Evolutionary conservation across 2,888 invertebrate genomes (phyloP).

Genomic region (Agrotis puta): DNA sequence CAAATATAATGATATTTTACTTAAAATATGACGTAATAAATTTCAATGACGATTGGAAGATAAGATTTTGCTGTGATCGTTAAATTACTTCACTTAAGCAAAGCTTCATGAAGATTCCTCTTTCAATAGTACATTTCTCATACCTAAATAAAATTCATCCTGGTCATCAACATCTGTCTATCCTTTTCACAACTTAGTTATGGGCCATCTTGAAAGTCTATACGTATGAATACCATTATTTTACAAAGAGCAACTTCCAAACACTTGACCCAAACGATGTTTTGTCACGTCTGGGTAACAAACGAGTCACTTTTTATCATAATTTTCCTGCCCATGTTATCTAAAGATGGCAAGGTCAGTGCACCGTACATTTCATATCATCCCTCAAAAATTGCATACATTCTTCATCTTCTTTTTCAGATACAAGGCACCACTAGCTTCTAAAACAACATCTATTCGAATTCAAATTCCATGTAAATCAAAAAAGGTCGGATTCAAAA

Average conservation of each 20-base stretch:
- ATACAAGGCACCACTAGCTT: neutral
- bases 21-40: slow-evolving; percentile 53
- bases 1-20: slow-evolving; percentile 47
- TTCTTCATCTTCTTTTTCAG: no score
- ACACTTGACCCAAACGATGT: neutral
- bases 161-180: neutral
- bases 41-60: slow-evolving; percentile 34
- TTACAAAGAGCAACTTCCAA: no score
- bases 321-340: neutral
- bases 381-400: no score
- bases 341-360: no score
- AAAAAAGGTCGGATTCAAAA: slow-evolving; percentile 33
- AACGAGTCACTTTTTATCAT: neutral
- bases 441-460: slow-evolving; percentile 7
- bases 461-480: slow-evolving; percentile 4
- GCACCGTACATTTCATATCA: no score
- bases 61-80: slow-evolving; percentile 21
- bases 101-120: slow-evolving; percentile 2
- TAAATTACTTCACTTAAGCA: slow-evolving; percentile 20
- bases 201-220: neutral
- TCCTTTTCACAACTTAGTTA: neutral
- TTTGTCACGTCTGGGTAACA: neutral
- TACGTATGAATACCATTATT: neutral
- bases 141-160: neutral
- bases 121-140: neutral